Conservation (phyloP, 2,888 invertebrate species). For the Magallana nippona region DNA sequence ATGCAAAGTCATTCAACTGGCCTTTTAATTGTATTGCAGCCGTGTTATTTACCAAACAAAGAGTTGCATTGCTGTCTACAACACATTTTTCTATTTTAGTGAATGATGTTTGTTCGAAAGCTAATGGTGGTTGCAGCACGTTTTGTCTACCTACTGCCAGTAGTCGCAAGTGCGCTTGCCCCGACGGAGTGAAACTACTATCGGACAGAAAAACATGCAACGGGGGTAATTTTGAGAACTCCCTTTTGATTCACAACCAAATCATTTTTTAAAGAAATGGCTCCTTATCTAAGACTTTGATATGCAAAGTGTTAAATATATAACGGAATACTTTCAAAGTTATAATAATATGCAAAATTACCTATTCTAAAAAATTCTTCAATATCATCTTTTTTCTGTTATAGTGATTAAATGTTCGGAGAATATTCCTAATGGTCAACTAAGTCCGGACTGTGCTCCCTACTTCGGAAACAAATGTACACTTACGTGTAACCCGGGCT, state of each 20-base stretch:
- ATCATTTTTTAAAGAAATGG: too few species aligned
- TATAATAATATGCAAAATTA: too few species aligned
- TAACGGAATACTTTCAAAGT: too few species aligned
- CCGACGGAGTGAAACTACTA: conserved; percentile 17
- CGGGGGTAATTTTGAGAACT: background rate
- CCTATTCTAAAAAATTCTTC: too few species aligned
- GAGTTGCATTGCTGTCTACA: background rate
- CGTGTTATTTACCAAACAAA: too few species aligned
- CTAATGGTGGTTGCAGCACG: conserved; percentile 37
- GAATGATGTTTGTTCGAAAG: background rate
- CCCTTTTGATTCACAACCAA: background rate
- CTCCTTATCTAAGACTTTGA: too few species aligned
- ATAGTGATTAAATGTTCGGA: conserved; percentile 35
- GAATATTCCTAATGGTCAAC: conserved; percentile 28
- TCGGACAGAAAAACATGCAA: conserved; percentile 25
- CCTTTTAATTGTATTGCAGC: too few species aligned
- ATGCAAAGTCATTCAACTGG: too few species aligned
- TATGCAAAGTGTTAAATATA: too few species aligned
- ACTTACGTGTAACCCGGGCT: conserved; percentile 14
- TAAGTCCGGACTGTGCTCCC: conserved; percentile 4
- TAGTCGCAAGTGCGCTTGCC: conserved; percentile 33
- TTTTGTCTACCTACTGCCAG: conserved; percentile 35
- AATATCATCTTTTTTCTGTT: background rate
- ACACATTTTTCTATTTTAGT: conserved; percentile 17
- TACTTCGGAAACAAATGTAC: conserved; percentile 20